Evolutionary conservation across 1,140 invertebrate species (phyloP).

Genomic region (Leptestheria dahalacensis): DNA sequence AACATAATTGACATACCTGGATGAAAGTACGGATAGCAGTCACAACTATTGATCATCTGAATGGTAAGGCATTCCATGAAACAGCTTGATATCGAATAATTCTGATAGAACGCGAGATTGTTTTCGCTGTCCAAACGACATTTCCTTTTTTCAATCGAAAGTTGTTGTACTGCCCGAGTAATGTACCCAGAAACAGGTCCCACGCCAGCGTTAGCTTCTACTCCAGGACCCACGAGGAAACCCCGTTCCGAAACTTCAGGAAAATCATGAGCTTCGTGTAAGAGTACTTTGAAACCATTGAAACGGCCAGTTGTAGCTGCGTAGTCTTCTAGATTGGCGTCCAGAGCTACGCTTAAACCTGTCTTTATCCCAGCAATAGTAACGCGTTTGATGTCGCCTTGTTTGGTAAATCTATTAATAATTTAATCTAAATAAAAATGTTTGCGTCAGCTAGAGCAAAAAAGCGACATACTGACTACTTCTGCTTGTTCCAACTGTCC

Average conservation of each 20-base stretch:
- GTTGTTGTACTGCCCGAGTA: not conserved
- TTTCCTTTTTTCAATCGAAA: conserved; percentile 1
- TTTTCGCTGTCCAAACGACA: not conserved
- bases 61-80: conserved; percentile 2
- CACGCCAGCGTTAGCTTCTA: not conserved
- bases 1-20: conserved; percentile 5
- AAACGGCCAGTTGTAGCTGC: conserved; percentile 3
- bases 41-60: not conserved
- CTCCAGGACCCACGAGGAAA: conserved; percentile 2
- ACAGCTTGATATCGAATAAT: conserved; percentile 3
- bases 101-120: not conserved
- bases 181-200: not conserved
- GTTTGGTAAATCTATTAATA: too few relatives aligned
- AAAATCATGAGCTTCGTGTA: not conserved
- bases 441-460: too few relatives aligned
- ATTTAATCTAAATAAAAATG: too few relatives aligned
- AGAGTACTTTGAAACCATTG: conserved; percentile 11
- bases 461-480: not conserved
- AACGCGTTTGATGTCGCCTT: not conserved
- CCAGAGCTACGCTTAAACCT: conserved; percentile 2
- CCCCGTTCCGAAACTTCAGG: conserved; percentile 5
- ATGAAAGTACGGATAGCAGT: conserved; percentile 3
- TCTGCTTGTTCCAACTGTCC: not conserved
- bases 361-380: not conserved
- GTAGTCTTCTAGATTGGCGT: conserved; percentile 7